Evolutionary conservation across 2,888 invertebrate species (phyloP), one percentile per base, ranked within the genome.

Genomic region (Andrena camellia): DNA sequence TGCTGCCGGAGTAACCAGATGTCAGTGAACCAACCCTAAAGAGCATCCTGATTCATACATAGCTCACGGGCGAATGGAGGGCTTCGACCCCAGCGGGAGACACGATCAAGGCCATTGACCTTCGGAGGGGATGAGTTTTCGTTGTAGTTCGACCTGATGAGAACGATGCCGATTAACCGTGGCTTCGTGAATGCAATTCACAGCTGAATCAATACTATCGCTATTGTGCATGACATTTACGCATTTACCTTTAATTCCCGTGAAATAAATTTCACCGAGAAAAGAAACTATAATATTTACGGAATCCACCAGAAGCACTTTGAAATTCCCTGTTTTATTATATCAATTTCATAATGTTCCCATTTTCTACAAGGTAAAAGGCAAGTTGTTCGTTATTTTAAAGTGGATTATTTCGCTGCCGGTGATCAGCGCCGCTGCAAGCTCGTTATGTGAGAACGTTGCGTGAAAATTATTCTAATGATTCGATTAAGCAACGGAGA

Each of bases 51-150:
- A 89, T 89, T 89, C 83, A 83, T 84, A 77, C 83, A 83, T 84
- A 77, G 81, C 42, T 83, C 64, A 78, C 81, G 78, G 78, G 42
- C 73, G 66, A 79, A 83, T 72, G 60, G 70, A 87, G 85, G 80
- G 83, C 68, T 66, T 81, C 77, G 68, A 80, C 81, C 87, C 80
- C 71, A 77, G 35, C 62, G 62, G 59, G 71, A 72, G 73, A 78
- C 62, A 59, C 79, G 80, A 89, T 89, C 88, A 88, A 89, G 89
- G 83, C 89, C 88, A 76, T 86, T 82, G 86, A 82, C 83, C 88
- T 84, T 83, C 86, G 78, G 69, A 66, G 84, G 80, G 78, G 76
- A 81, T 80, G 79, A 77, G 68, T 67, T 79, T 67, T 79, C 78
- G 66, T 20, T 57, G 35, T 42, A 50, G 33, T n/a, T 54, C 17